A percentile compares a stretch with the other conserved stretches of the same genome.
phyloP scores from a whole-genome alignment of 2,888 invertebrate genomes.

The Machimus atricapillus region DNA sequence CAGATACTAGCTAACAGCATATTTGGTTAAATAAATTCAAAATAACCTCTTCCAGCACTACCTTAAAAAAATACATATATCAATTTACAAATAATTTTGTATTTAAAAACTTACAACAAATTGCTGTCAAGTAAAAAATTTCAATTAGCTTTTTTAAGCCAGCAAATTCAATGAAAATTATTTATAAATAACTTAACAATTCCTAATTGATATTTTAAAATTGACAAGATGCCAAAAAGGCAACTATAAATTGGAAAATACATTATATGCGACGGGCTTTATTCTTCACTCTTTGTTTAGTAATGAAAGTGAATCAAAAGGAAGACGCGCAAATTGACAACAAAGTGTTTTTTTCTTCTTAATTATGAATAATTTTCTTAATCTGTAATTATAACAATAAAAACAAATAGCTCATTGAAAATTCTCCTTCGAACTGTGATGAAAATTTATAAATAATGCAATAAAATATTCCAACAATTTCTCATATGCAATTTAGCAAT shows the following conservation, averaged over 20 bases:
- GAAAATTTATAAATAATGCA: background rate
- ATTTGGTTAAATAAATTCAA: background rate
- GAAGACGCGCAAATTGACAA: background rate
- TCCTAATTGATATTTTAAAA: constrained; percentile 13
- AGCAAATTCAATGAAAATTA: background rate
- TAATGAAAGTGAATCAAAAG: background rate
- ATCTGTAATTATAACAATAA: background rate
- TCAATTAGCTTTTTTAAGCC: background rate
- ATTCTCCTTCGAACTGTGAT: background rate
- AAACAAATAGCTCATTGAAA: background rate
- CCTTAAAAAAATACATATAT: background rate
- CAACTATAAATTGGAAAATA: background rate
- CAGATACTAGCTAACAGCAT: no score
- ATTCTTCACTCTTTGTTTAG: background rate
- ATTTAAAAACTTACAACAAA: background rate
- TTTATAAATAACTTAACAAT: constrained; percentile 9
- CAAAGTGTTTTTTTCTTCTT: background rate
- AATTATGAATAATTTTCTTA: background rate
- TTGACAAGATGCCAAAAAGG: constrained; percentile 11
- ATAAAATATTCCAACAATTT: background rate
- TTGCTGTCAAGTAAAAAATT: background rate
- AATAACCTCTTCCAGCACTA: background rate
- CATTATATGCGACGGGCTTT: background rate
- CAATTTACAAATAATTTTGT: background rate
- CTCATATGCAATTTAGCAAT: background rate